Percentiles rank a stretch among this genome's conserved stretches.
Evolutionary conservation across 2,113 vertebrate genomes (phyloP).

Genomic region (Falco punctatus): DNA sequence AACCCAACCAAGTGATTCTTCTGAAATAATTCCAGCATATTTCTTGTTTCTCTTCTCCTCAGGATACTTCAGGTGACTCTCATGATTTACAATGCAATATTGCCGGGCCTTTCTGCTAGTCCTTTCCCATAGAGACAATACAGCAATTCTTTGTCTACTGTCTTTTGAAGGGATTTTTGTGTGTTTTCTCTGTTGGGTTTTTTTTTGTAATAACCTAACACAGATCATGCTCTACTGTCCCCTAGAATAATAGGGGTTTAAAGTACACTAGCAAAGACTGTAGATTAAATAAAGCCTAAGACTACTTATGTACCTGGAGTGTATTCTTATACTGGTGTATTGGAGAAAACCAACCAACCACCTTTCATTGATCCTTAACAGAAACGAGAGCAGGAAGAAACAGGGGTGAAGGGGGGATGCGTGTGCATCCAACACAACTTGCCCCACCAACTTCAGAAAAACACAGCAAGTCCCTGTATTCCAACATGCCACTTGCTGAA

Average conservation of each 20-base stretch:
- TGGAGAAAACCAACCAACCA: background rate
- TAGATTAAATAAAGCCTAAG: background rate
- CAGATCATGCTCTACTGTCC: background rate
- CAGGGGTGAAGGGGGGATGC: fast-evolving
- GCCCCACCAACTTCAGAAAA: background rate
- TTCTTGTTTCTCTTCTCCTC: background rate
- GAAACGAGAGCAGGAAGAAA: background rate
- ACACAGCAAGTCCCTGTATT: background rate
- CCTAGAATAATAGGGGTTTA: background rate
- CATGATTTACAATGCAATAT: fast-evolving
- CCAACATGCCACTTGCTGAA: background rate
- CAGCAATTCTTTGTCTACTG: background rate
- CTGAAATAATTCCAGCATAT: background rate
- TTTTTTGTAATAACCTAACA: background rate
- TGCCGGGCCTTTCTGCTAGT: background rate
- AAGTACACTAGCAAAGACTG: background rate
- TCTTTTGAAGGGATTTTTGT: background rate
- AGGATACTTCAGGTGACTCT: background rate
- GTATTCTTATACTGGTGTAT: background rate
- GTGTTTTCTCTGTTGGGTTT: background rate
- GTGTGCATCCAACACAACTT: background rate
- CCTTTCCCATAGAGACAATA: fast-evolving
- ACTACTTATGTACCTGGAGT: background rate
- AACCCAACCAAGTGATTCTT: background rate
- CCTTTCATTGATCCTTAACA: background rate